These are phyloP conservation scores for Drosophila takahashii DNA, from an alignment of 1,140 invertebrate genomes.

Conservation along the genomic window DNA sequence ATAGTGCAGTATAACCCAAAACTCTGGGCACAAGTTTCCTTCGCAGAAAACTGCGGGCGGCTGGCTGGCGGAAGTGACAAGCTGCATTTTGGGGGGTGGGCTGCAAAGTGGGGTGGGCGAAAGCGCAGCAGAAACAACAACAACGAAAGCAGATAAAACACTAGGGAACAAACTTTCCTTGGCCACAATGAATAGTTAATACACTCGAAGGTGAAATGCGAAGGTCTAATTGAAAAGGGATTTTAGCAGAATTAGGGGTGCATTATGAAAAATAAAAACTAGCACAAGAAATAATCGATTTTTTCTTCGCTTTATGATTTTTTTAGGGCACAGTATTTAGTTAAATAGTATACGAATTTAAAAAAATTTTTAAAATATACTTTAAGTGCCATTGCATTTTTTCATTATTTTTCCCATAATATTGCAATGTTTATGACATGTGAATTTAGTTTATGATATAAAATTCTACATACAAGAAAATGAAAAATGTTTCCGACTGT, in stretches of 20 bases:
- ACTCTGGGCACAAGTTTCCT: constrained; percentile 61
- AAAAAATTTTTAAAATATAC: too few species aligned
- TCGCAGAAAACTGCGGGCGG: constrained; percentile 63
- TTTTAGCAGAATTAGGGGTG: constrained; percentile 8
- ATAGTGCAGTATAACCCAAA: constrained; percentile 29
- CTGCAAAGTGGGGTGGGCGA: not conserved
- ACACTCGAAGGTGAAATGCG: constrained; percentile 24
- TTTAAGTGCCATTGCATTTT: too few species aligned
- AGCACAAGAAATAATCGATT: not conserved
- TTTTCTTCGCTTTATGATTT: not conserved
- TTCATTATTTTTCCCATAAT: too few species aligned
- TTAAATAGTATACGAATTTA: too few species aligned
- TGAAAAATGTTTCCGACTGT: too few species aligned
- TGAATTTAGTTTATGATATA: too few species aligned
- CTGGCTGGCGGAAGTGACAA: constrained; percentile 71
- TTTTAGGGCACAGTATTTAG: too few species aligned
- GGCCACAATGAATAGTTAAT: constrained; percentile 30
- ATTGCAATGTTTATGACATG: too few species aligned
- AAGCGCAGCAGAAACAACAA: constrained; percentile 47
- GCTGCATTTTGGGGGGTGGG: constrained; percentile 18
- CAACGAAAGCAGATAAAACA: constrained; percentile 39
- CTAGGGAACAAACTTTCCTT: constrained; percentile 10
- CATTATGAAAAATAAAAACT: not conserved
- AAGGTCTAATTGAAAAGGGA: constrained; percentile 14
- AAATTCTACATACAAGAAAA: too few species aligned